Conservation (phyloP, 2,888 invertebrate genomes). For the Ptycholaimellus sp. region DNA sequence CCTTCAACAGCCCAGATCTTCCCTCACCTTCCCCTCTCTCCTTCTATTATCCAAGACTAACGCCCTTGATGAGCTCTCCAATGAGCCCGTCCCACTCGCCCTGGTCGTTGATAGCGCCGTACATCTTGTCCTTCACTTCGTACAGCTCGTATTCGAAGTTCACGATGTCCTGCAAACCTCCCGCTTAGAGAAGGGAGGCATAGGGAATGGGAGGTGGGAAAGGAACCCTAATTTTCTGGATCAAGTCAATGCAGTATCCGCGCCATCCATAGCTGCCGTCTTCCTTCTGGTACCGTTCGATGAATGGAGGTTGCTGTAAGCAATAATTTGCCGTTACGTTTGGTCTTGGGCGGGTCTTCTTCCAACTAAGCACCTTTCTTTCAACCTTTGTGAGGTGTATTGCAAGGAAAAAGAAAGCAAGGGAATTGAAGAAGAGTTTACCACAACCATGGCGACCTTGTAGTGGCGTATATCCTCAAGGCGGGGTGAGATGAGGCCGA, state of each 20-base stretch:
- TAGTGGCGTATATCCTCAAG: slow-evolving; percentile 15
- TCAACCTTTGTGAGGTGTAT: not conserved
- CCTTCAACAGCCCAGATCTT: slow-evolving; percentile 25
- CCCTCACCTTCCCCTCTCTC: not conserved
- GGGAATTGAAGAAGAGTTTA: slow-evolving; percentile 5
- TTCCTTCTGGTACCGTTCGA: slow-evolving; percentile 18
- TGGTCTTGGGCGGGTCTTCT: not conserved
- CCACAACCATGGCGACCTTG: slow-evolving; percentile 17
- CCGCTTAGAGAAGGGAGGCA: not conserved
- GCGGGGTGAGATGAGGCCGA: slow-evolving; percentile 16
- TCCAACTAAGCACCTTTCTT: not conserved
- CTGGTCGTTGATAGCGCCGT: slow-evolving; percentile 65
- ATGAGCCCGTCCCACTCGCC: slow-evolving; percentile 58
- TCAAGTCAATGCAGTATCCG: slow-evolving; percentile 81
- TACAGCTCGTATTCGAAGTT: slow-evolving; percentile 71
- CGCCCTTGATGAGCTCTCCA: slow-evolving; percentile 36
- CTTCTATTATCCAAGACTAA: too few relatives aligned
- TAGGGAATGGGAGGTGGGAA: too few relatives aligned
- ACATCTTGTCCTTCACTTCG: slow-evolving; percentile 46
- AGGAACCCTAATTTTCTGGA: slow-evolving; percentile 52
- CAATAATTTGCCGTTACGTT: not conserved
- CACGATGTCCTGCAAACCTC: slow-evolving; percentile 38
- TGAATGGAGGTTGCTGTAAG: slow-evolving; percentile 33
- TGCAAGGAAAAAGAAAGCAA: not conserved
- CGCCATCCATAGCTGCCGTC: slow-evolving; percentile 15